Percentiles rank a stretch among this genome's conserved stretches.
phyloP scores from a whole-genome alignment of 2,113 vertebrate genomes.

The Cettia cetti region DNA sequence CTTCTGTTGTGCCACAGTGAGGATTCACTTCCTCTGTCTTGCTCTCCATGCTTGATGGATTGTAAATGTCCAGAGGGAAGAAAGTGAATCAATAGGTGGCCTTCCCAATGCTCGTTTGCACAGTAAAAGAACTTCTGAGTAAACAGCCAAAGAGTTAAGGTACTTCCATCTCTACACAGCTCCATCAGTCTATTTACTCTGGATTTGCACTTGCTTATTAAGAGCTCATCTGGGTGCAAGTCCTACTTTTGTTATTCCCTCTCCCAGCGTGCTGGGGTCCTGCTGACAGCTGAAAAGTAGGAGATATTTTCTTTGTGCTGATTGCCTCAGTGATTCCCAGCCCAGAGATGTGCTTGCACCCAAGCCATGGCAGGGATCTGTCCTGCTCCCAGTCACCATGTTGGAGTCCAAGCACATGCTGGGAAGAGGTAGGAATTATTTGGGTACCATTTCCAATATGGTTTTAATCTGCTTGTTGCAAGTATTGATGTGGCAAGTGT shows the following conservation, averaged over 20 bases:
- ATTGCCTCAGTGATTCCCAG: background rate
- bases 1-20: background rate
- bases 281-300: background rate
- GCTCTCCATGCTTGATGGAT: slow-evolving; percentile 41
- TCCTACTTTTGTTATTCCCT: background rate
- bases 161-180: background rate
- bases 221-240: background rate
- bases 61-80: slow-evolving; percentile 43
- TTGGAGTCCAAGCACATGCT: rapidly evolving
- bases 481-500: background rate
- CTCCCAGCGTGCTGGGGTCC: background rate
- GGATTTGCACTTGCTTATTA: background rate
- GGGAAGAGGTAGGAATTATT: background rate
- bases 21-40: slow-evolving; percentile 12
- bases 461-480: background rate
- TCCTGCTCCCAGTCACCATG: background rate
- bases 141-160: slow-evolving; percentile 16
- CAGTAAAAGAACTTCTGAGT: slow-evolving; percentile 51
- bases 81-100: slow-evolving; percentile 44
- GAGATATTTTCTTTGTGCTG: background rate
- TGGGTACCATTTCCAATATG: background rate
- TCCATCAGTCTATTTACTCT: background rate
- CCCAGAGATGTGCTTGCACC: background rate
- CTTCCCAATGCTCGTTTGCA: slow-evolving; percentile 38
- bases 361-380: background rate